Conservation (phyloP, 2,113 vertebrate species). For the Passer domesticus region DNA sequence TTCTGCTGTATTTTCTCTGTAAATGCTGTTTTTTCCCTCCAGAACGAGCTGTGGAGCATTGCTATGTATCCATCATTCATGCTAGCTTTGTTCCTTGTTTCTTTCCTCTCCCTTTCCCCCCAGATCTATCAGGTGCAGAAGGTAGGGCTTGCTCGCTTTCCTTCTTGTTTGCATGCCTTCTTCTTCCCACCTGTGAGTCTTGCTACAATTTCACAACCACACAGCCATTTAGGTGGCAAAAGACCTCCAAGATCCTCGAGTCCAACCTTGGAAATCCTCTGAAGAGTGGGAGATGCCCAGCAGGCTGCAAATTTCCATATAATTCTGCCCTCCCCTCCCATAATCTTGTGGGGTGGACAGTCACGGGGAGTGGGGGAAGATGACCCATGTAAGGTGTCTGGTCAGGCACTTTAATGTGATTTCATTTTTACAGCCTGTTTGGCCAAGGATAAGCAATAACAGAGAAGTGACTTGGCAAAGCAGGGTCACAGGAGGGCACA, state of each 20-base stretch:
- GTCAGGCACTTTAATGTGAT: not conserved
- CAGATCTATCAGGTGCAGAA: constrained; percentile 99
- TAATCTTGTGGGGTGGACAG: not conserved
- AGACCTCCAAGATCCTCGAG: not conserved
- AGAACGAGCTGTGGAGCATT: not conserved
- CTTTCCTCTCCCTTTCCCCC: constrained; percentile 22
- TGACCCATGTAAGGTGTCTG: not conserved
- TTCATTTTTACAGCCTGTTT: not conserved
- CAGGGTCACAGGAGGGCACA: not conserved
- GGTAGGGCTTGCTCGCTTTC: constrained; percentile 78
- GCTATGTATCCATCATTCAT: constrained; percentile 27
- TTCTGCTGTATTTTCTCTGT: not conserved
- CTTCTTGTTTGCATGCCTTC: constrained; percentile 40
- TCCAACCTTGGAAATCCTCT: not conserved
- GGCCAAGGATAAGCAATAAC: not conserved
- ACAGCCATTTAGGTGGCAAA: not conserved
- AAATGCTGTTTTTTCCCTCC: not conserved
- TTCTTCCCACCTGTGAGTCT: not conserved
- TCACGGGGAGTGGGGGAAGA: not conserved
- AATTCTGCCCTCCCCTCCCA: not conserved
- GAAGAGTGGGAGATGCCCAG: not conserved
- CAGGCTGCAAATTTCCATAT: not conserved
- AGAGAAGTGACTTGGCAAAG: not conserved
- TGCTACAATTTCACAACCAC: not conserved
- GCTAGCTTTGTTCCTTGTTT: constrained; percentile 41